Base-by-base conservation (phyloP, 1,140 invertebrate genomes). In the Ruditapes philippinarum region DNA sequence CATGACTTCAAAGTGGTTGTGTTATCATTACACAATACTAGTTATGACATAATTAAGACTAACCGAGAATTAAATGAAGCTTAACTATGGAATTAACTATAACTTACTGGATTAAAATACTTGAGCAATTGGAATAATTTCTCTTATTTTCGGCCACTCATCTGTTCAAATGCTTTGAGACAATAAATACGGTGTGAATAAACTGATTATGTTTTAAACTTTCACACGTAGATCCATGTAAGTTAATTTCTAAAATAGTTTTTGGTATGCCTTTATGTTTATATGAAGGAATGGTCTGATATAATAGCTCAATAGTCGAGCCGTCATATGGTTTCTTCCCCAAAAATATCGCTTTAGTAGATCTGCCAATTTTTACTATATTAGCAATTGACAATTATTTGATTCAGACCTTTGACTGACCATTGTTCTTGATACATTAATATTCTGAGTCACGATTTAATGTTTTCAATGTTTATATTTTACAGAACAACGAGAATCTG, bases 401-500 rank as follows among this genome's bases (percentile, higher is more conserved):
- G n/a, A n/a, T n/a, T n/a, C n/a, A n/a, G n/a, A n/a, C n/a, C n/a
- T n/a, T n/a, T n/a, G n/a, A n/a, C n/a, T n/a, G n/a, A n/a, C n/a
- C n/a, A n/a, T n/a, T n/a, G n/a, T n/a, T n/a, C n/a, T n/a, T n/a
- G n/a, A n/a, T n/a, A n/a, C n/a, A n/a, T n/a, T n/a, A n/a, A n/a
- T n/a, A n/a, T n/a, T n/a, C n/a, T n/a, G n/a, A n/a, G n/a, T n/a
- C n/a, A n/a, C n/a, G 42, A 45, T 45, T 45, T 45, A 7, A 14
- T 62, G 25, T 25, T 62, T 28, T 7, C 19, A 62, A 62, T 28
- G 57, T 28, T 54, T 84, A 54, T 17, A 31, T 40, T 78, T 92
- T 92, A 22, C 86, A 92, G 91, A 92, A 38, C 81, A 85, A 31
- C 57, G 84, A n/a, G 90, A 91, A 54, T 54, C 82, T 19, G 73